These are phyloP conservation scores for Druceiella hillmani DNA, from an alignment of 2,888 invertebrate genomes.

Conservation along the genomic window DNA sequence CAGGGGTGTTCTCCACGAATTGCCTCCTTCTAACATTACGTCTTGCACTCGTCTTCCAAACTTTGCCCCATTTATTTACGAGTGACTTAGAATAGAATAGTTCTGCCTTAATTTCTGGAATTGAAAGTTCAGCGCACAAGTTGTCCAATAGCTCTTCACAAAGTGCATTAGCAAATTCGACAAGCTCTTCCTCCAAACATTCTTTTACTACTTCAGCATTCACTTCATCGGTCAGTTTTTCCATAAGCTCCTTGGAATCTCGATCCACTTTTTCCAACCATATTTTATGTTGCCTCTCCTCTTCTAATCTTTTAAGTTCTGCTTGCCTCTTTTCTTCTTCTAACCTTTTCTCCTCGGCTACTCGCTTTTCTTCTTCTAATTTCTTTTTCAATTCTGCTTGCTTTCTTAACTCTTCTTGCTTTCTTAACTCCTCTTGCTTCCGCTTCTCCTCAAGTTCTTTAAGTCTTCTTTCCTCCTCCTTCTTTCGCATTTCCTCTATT, in stretches of 20 bases:
- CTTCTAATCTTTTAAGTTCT: constrained; percentile 30
- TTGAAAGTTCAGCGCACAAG: constrained; percentile 34
- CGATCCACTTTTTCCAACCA: constrained; percentile 37
- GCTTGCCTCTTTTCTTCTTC: constrained; percentile 35
- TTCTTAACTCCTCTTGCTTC: constrained; percentile 31
- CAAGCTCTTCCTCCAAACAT: constrained; percentile 33
- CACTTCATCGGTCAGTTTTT: constrained; percentile 35
- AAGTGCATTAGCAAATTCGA: constrained; percentile 30
- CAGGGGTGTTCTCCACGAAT: constrained; percentile 41
- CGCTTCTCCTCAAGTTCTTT: constrained; percentile 23
- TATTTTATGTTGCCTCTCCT: constrained; percentile 27
- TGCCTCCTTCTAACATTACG: constrained; percentile 37
- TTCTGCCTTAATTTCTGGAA: constrained; percentile 39
- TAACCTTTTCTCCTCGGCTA: constrained; percentile 29
- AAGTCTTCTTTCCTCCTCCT: constrained; percentile 28
- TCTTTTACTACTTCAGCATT: constrained; percentile 31
- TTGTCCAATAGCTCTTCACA: constrained; percentile 34
- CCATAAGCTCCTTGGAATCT: constrained; percentile 34
- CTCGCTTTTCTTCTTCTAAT: constrained; percentile 19
- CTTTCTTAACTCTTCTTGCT: constrained; percentile 33
- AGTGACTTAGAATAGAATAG: constrained; percentile 33
- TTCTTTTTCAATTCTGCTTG: constrained; percentile 28
- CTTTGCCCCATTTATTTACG: constrained; percentile 37
- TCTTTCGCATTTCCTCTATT: constrained; percentile 15
- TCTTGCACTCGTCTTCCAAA: constrained; percentile 36